Evolutionary conservation across 2,888 invertebrate genomes (phyloP), one percentile per base, ranked within the genome.

Genomic region (Eilema depressum): DNA sequence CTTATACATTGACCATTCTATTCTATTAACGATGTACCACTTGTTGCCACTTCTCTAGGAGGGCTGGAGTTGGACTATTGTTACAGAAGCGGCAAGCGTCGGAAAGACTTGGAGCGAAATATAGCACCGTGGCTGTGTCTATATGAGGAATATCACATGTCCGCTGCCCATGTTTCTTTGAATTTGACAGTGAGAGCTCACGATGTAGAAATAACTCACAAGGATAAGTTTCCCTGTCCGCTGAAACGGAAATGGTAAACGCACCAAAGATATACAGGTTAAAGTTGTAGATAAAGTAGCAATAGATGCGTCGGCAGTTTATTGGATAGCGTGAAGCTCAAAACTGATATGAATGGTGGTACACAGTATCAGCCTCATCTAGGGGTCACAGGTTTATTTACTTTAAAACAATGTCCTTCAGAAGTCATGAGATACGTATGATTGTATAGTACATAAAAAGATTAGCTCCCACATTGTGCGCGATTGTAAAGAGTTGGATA

Each of bases 91-190:
- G 8, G 33, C 8, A 10, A 7, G 8, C 33, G 8, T 33, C 33
- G 33, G 33, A 33, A 33, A 33, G 8, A 33, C 33, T 33, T 7
- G 4, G 33, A 33, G 1, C 8, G 33, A 37, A 12, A 37, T 37
- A 37, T 12, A 37, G 66, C 28, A n/a, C n/a, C n/a, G n/a, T n/a
- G n/a, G n/a, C 23, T n/a, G 53, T 68, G 73, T 26, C 84, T 79
- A 69, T 82, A 82, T 78, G 71, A 66, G 80, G 80, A 77, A 79
- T 77, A 77, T 80, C 81, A 81, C 66, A 77, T 79, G 79, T n/a
- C 30, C 30, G 30, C 33, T n/a, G n/a, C n/a, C 1, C 8, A 41
- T 59, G 63, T 69, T 56, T 63, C 47, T 65, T 23, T 25, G 23
- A 53, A 59, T 37, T 28, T n/a, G 47, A 53, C 53, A 53, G 53